A percentile compares a stretch with the other conserved stretches of the same genome.
Evolutionary conservation across 2,888 invertebrate genomes (phyloP).

Genomic region (Zaprionus lineosus): DNA sequence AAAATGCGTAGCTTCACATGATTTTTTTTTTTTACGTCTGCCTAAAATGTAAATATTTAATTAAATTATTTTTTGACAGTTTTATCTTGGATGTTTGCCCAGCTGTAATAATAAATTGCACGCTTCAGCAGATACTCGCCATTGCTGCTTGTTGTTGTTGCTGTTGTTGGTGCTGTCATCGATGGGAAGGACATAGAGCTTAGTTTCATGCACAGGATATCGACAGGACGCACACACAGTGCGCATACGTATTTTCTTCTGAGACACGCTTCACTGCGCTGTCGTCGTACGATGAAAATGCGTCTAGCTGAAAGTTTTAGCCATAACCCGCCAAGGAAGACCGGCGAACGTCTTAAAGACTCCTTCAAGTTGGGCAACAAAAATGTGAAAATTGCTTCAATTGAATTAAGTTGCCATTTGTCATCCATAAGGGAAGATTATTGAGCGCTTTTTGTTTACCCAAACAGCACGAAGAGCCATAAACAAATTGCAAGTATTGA

Average conservation of each 20-base stretch:
- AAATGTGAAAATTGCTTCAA: conserved; percentile 42
- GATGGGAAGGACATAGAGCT: neutral
- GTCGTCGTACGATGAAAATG: neutral
- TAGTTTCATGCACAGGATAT: conserved; percentile 9
- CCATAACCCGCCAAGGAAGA: conserved; percentile 14
- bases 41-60: neutral
- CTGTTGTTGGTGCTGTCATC: too few relatives aligned
- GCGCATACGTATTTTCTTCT: conserved; percentile 33
- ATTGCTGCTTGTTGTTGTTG: too few relatives aligned
- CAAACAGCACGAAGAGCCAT: conserved; percentile 44
- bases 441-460: conserved; percentile 13
- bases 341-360: conserved; percentile 33
- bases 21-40: conserved; percentile 1
- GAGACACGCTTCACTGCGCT: conserved; percentile 24
- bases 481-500: conserved; percentile 49
- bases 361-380: conserved; percentile 6
- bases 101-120: conserved; percentile 51
- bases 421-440: conserved; percentile 32
- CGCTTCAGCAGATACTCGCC: conserved; percentile 41
- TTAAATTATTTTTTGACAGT: conserved; percentile 29
- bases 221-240: conserved; percentile 31
- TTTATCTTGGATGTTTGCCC: conserved; percentile 43
- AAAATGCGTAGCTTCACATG: neutral
- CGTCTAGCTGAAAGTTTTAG: conserved; percentile 22
- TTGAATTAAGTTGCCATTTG: conserved; percentile 67